Evolutionary conservation across 37 sponge, comb jelly and placozoan genomes (phyloP), one percentile per base, ranked within the genome.

Genomic region (Hexactinellida sp.): DNA sequence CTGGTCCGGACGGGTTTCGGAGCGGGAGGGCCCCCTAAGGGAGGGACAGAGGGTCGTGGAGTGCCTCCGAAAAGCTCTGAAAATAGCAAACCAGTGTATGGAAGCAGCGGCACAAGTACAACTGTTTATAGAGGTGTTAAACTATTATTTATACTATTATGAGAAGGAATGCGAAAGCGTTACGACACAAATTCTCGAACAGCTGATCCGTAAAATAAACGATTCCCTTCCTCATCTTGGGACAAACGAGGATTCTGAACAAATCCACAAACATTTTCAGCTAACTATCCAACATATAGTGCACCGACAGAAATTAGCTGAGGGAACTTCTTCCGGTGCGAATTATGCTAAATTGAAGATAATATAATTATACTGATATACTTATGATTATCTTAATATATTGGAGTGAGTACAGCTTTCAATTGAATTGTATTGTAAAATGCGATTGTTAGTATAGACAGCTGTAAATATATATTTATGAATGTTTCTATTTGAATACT

Each of bases 81-180:
- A 94, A 38, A 94, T 98, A 37, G 92, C 96, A 41, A 90, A 87
- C 76, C 99, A 98, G 89, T 98, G 99, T 85, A 98, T 98, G 99
- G 99, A 98, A 37, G 83, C 85, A 36, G 54, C 88, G 0, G 99
- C 92, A 30, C 91, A 97, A 86, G 91, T 89, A 1, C 99, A 98
- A 87, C 92, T 98, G 30, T 89, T 92, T 21, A 88, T 94, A 28
- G 99, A 98, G 84, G 82, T 98, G n/a, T 91, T 98, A 55, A 94
- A 94, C 89, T 86, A 36, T 55, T 98, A 93, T 86, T 88, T 92
- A 55, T 88, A 88, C 87, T 98, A 93, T 89, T 86, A 88, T 24
- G 96, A 95, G 87, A 98, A 94, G 39, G 96, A 92, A 35, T 35
- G 28, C 38, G 38, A 54, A 25, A 87, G 93, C 92, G 89, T 93